Percentiles rank a stretch among this genome's conserved stretches.
phyloP scores from a whole-genome alignment of 2,888 invertebrate genomes.

The Cryptocephalus primarius region DNA sequence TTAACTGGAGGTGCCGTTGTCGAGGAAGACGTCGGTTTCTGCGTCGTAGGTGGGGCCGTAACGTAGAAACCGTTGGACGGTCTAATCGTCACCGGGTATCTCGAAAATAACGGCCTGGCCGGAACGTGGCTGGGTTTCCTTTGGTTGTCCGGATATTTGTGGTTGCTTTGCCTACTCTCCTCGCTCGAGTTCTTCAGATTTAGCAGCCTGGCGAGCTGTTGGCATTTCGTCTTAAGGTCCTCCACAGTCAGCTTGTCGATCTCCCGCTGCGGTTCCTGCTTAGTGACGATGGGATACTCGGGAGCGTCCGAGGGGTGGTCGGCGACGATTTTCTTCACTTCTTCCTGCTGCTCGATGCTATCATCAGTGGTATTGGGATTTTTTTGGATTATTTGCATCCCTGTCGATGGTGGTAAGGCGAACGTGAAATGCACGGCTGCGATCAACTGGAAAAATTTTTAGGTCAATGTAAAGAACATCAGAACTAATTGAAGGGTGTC shows the following conservation, averaged over 20 bases:
- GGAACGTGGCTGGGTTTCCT: conserved; percentile 11
- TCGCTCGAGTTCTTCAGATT: conserved; percentile 9
- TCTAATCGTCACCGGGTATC: conserved; percentile 10
- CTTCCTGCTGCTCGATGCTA: neutral
- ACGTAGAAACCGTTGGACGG: conserved; percentile 23
- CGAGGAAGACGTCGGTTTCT: conserved; percentile 7
- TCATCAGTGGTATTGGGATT: neutral
- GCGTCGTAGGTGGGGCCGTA: conserved; percentile 16
- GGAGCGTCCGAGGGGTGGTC: neutral
- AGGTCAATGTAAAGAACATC: no score
- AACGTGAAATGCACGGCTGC: no score
- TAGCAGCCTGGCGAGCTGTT: conserved; percentile 22
- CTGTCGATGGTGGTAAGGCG: neutral
- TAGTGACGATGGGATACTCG: conserved; percentile 6
- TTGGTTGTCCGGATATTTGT: conserved; percentile 3
- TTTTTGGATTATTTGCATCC: neutral
- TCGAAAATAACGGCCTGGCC: conserved; percentile 6
- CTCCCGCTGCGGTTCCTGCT: conserved; percentile 14
- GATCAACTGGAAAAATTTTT: no score
- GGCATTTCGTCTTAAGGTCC: conserved; percentile 26
- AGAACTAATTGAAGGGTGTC: no score
- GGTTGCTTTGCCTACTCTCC: conserved; percentile 1
- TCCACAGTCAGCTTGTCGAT: conserved; percentile 17
- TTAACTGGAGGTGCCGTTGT: conserved; percentile 17
- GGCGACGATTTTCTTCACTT: neutral